Evolutionary conservation across 2,113 vertebrate species (phyloP).

Genomic region (Galemys pyrenaicus): DNA sequence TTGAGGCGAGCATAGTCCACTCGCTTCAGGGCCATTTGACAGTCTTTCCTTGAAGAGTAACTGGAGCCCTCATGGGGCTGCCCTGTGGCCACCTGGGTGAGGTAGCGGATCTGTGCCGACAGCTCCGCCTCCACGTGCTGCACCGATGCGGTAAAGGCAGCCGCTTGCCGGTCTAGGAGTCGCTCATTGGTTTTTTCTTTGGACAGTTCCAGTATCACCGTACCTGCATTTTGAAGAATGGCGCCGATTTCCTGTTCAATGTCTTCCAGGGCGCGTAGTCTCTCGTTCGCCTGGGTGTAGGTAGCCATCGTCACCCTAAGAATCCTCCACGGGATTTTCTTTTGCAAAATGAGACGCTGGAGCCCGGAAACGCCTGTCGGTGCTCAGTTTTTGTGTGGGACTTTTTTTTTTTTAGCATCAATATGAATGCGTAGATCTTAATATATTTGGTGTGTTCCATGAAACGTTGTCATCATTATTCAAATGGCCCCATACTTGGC

Average conservation of each 20-base stretch:
- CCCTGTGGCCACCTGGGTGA: conserved; percentile 93
- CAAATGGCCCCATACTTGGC: background rate
- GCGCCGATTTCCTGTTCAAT: conserved; percentile 84
- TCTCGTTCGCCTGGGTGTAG: conserved; percentile 83
- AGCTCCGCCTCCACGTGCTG: conserved; percentile 92
- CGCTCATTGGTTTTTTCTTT: conserved; percentile 94
- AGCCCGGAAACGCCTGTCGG: conserved; percentile 16
- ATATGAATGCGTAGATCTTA: conserved; percentile 16
- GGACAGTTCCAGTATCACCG: conserved; percentile 91
- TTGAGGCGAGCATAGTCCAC: conserved; percentile 93
- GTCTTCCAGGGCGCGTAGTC: conserved; percentile 83
- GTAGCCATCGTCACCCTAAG: conserved; percentile 70
- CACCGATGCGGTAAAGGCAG: conserved; percentile 91
- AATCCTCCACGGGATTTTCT: background rate
- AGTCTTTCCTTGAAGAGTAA: conserved; percentile 93
- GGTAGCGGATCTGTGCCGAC: conserved; percentile 92
- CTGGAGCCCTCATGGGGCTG: conserved; percentile 96
- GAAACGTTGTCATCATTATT: conserved; percentile 7
- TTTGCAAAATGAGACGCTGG: accelerated
- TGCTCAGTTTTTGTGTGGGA: too few species aligned
- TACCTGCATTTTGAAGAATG: conserved; percentile 86
- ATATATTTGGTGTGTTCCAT: conserved; percentile 9
- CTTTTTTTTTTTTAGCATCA: background rate
- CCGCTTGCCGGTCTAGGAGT: conserved; percentile 90
- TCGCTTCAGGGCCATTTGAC: conserved; percentile 94